phyloP scores from a whole-genome alignment of 2,797 vertebrate genomes.

The Danio aesculapii region DNA sequence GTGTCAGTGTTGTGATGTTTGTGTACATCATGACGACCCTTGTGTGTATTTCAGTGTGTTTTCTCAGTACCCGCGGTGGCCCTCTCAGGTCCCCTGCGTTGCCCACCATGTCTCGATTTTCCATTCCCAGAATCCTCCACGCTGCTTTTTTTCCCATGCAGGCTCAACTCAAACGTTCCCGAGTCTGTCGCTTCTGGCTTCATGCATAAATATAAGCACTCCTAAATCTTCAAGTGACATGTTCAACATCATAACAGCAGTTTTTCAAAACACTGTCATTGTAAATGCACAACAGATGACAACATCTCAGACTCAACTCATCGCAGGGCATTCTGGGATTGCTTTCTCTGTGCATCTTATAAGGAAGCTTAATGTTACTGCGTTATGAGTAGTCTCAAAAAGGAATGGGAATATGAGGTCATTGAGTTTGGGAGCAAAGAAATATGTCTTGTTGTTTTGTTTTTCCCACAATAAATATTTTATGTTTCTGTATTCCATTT shows the following conservation, averaged over 20 bases:
- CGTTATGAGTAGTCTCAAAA: background rate
- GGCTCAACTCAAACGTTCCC: background rate
- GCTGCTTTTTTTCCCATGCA: constrained; percentile 8
- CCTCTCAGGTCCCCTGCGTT: background rate
- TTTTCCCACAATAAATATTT: background rate
- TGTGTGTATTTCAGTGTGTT: constrained; percentile 34
- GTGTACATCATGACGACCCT: constrained; percentile 3
- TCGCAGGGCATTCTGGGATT: constrained; percentile 4
- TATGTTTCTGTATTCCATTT: background rate
- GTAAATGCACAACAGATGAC: background rate
- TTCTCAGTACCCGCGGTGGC: constrained; percentile 17
- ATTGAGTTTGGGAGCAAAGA: background rate
- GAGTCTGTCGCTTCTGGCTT: background rate
- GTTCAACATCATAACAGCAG: constrained; percentile 14
- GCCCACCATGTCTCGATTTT: constrained; percentile 37
- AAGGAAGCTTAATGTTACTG: background rate
- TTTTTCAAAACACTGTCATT: background rate
- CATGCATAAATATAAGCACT: constrained; percentile 13
- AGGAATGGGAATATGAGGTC: background rate
- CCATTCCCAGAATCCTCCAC: constrained; percentile 29
- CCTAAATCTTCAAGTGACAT: constrained; percentile 21
- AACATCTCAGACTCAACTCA: background rate
- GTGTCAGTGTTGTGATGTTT: constrained; percentile 15
- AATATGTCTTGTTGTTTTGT: background rate
- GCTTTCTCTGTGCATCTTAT: background rate